Evolutionary conservation across 2,888 invertebrate genomes (phyloP).

Genomic region (Drosophila picticornis): DNA sequence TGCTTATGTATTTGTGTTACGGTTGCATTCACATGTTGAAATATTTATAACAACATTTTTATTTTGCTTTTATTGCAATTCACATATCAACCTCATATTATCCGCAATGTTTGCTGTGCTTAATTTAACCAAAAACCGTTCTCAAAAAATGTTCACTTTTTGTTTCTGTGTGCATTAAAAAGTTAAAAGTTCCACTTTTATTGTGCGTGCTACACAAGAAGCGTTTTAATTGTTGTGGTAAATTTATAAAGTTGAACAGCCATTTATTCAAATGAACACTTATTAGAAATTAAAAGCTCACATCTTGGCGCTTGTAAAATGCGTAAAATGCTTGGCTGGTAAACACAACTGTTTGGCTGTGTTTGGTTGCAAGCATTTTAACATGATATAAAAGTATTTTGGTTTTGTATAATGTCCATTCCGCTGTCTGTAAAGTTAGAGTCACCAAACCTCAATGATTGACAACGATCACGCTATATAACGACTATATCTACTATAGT

Average conservation of each 20-base stretch:
- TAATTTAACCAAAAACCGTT: background rate
- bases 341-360: background rate
- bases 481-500: background rate
- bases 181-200: background rate
- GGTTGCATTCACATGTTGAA: background rate
- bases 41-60: background rate
- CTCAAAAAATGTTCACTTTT: background rate
- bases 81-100: background rate
- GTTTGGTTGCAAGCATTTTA: background rate
- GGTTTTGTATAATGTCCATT: background rate
- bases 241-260: background rate
- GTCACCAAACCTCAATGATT: background rate
- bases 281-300: background rate
- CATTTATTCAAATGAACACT: background rate
- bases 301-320: no score
- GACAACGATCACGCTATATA: background rate
- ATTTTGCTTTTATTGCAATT: background rate
- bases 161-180: background rate
- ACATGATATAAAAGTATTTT: background rate
- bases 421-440: background rate
- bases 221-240: background rate
- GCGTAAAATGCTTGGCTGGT: background rate
- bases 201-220: background rate
- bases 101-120: background rate
- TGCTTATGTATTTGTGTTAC: background rate